Evolutionary conservation across 2,113 vertebrate species (phyloP).

Genomic region (Gopherus flavomarginatus): DNA sequence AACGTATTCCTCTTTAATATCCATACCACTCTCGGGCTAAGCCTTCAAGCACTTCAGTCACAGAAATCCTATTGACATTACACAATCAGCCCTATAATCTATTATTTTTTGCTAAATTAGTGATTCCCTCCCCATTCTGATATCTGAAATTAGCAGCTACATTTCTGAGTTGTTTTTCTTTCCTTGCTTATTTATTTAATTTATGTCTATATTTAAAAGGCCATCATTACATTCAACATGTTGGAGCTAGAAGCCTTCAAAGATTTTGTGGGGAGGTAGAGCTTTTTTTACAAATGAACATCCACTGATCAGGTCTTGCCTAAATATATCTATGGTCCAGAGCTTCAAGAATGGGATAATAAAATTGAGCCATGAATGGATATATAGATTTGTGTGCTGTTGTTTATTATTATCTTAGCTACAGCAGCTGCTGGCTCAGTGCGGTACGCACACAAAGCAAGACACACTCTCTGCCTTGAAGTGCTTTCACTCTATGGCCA

Average conservation of each 20-base stretch:
- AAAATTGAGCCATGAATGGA: background rate
- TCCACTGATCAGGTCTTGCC: background rate
- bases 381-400: background rate
- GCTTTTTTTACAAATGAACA: background rate
- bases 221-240: background rate
- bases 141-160: background rate
- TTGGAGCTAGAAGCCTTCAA: background rate
- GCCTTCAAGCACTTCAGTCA: background rate
- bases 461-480: background rate
- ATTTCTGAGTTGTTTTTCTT: background rate
- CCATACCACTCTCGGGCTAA: background rate
- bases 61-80: background rate
- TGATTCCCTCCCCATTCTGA: background rate
- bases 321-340: background rate
- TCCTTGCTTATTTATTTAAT: background rate
- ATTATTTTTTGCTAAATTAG: background rate
- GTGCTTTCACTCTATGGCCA: background rate
- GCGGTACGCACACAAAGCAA: background rate
- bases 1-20: background rate
- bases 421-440: background rate
- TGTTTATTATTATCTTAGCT: background rate
- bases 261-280: background rate
- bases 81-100: background rate
- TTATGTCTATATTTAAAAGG: background rate
- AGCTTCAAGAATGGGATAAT: background rate